Percentiles rank a stretch among this genome's conserved stretches.
Evolutionary conservation across 2,888 invertebrate genomes (phyloP).

Genomic region (Parascotia fuliginaria): DNA sequence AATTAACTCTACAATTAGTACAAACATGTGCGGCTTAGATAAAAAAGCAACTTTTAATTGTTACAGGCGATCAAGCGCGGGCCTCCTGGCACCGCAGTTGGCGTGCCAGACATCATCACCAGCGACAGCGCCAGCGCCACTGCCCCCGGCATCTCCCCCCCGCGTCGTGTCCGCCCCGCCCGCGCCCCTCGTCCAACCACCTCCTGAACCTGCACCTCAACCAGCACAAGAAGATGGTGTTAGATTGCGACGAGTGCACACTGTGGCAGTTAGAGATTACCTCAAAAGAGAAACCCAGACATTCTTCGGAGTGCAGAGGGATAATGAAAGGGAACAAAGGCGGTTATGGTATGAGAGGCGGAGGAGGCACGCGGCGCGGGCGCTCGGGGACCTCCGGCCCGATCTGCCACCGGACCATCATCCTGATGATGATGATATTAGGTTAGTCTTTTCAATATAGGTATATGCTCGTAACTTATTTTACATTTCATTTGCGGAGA

Average conservation of each 20-base stretch:
- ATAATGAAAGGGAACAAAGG: slow-evolving; percentile 90
- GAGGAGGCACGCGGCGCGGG: slow-evolving; percentile 91
- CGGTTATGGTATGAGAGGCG: slow-evolving; percentile 93
- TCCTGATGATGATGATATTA: slow-evolving; percentile 86
- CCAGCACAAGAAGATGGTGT: slow-evolving; percentile 77
- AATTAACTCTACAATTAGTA: too few relatives aligned
- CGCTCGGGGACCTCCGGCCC: slow-evolving; percentile 86
- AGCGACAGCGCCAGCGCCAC: slow-evolving; percentile 62
- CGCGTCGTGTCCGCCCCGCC: slow-evolving; percentile 71
- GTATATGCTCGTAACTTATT: too few relatives aligned
- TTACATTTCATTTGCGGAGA: too few relatives aligned
- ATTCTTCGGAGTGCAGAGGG: slow-evolving; percentile 94
- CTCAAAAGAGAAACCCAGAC: slow-evolving; percentile 92
- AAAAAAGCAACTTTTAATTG: slow-evolving; percentile 38
- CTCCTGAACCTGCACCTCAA: slow-evolving; percentile 69
- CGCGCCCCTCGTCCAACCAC: slow-evolving; percentile 55
- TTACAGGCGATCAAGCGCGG: slow-evolving; percentile 80
- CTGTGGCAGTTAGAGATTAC: slow-evolving; percentile 85
- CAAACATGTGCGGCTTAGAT: not conserved
- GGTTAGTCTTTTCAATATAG: slow-evolving; percentile 52
- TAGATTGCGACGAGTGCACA: slow-evolving; percentile 75
- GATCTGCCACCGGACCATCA: slow-evolving; percentile 87
- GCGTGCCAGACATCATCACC: slow-evolving; percentile 73
- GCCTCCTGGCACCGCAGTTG: slow-evolving; percentile 76
- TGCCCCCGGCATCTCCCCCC: slow-evolving; percentile 74